phyloP scores from a whole-genome alignment of 2,113 vertebrate species.

The Cricetomys ansorgei region DNA sequence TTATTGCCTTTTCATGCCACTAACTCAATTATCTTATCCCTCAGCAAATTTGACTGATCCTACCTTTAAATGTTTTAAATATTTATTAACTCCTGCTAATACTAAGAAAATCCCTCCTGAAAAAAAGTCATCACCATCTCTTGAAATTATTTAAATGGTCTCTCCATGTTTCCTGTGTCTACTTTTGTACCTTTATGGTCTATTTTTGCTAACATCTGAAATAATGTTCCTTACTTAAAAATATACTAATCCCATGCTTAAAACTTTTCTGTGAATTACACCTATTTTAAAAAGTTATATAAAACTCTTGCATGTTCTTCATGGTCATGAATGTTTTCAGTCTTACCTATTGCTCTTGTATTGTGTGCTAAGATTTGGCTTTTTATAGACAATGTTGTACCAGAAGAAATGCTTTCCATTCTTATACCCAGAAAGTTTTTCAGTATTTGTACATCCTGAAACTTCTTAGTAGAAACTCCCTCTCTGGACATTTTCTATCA shows the following conservation, averaged over 20 bases:
- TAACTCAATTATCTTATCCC: background rate
- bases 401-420: background rate
- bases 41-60: background rate
- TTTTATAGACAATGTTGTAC: background rate
- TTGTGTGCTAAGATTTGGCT: background rate
- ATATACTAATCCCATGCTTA: background rate
- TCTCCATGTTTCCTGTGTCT: background rate
- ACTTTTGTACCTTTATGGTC: fast-evolving
- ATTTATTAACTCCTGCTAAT: background rate
- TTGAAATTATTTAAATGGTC: background rate
- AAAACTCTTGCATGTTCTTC: background rate
- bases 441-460: background rate
- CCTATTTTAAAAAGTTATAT: background rate
- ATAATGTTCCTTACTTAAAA: background rate
- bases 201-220: background rate
- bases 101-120: background rate
- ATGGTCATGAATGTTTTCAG: background rate
- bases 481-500: background rate
- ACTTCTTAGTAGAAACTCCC: background rate
- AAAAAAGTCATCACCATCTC: background rate
- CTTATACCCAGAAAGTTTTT: background rate
- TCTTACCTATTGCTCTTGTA: background rate
- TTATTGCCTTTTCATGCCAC: background rate
- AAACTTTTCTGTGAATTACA: background rate
- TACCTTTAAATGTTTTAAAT: background rate